A percentile compares a stretch with the other conserved stretches of the same genome.
Conservation (phyloP, 2,797 vertebrate genomes). For the Myotis daubentonii region DNA sequence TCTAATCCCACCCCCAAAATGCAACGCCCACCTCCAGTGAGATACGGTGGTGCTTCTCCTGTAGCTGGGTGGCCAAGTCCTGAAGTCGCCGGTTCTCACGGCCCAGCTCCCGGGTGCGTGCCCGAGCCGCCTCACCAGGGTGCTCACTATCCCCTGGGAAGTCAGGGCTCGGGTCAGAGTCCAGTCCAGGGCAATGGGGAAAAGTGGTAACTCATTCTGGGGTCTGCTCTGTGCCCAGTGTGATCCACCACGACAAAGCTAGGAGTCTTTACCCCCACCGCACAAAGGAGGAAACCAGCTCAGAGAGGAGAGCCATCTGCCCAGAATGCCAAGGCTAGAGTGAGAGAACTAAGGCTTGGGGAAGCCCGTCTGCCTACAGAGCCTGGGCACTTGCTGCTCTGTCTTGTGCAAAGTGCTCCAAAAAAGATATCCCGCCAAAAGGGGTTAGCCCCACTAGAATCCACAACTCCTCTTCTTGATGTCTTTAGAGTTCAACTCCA, state of each 20-base stretch:
- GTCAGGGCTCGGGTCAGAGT: slow-evolving; percentile 26
- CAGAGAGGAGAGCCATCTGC: not conserved
- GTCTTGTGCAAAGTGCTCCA: not conserved
- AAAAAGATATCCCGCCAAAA: not conserved
- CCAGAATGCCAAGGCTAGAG: not conserved
- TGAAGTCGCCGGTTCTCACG: slow-evolving; percentile 91
- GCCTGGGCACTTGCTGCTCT: not conserved
- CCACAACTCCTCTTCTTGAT: not conserved
- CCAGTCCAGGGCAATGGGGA: not conserved
- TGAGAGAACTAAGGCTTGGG: not conserved
- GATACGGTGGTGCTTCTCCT: slow-evolving; percentile 94
- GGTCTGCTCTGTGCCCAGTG: not conserved
- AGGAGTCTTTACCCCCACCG: not conserved
- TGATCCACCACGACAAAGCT: slow-evolving; percentile 24
- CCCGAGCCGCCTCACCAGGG: slow-evolving; percentile 85
- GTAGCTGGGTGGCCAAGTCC: slow-evolving; percentile 91
- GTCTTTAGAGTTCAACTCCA: not conserved
- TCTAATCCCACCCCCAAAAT: not conserved
- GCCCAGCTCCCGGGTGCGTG: slow-evolving; percentile 87
- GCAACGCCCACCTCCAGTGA: slow-evolving; percentile 90
- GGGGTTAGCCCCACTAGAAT: not conserved
- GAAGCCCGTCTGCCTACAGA: not conserved
- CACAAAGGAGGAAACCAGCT: slow-evolving; percentile 17
- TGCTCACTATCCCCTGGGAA: slow-evolving; percentile 82
- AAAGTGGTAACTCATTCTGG: not conserved